A percentile compares a stretch with the other conserved stretches of the same genome.
Conservation (phyloP, 2,797 vertebrate species). For the Macropus fuliginosus region DNA sequence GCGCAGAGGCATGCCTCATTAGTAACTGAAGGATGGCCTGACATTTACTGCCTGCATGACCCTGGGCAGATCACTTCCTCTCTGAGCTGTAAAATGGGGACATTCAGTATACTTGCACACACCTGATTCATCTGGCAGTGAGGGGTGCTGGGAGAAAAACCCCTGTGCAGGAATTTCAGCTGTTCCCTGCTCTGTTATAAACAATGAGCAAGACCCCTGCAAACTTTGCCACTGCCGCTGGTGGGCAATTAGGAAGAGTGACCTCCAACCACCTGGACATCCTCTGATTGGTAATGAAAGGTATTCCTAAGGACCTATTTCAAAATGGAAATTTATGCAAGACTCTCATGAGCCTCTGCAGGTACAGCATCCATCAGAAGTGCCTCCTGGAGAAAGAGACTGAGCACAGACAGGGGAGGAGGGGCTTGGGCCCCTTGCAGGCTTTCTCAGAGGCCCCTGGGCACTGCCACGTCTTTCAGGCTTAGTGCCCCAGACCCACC, state of each 20-base stretch:
- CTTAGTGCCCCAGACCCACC: too few relatives aligned
- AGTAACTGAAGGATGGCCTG: too few relatives aligned
- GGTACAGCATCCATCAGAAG: background rate
- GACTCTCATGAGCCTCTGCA: background rate
- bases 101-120: too few relatives aligned
- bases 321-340: background rate
- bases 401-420: too few relatives aligned
- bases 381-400: background rate
- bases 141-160: background rate
- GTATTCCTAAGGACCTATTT: background rate
- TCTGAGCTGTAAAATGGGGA: background rate
- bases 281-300: accelerated
- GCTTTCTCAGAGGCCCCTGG: background rate
- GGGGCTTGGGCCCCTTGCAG: too few relatives aligned
- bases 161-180: background rate
- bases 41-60: background rate
- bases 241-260: background rate
- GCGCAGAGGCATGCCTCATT: too few relatives aligned
- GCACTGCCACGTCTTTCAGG: background rate
- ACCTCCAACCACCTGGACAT: background rate
- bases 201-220: background rate
- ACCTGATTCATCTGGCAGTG: background rate
- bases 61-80: background rate
- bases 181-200: background rate
- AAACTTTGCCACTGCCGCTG: background rate